Evolutionary conservation across 2,888 invertebrate genomes (phyloP), one percentile per base, ranked within the genome.

Genomic region (Stomorhina lunata): DNA sequence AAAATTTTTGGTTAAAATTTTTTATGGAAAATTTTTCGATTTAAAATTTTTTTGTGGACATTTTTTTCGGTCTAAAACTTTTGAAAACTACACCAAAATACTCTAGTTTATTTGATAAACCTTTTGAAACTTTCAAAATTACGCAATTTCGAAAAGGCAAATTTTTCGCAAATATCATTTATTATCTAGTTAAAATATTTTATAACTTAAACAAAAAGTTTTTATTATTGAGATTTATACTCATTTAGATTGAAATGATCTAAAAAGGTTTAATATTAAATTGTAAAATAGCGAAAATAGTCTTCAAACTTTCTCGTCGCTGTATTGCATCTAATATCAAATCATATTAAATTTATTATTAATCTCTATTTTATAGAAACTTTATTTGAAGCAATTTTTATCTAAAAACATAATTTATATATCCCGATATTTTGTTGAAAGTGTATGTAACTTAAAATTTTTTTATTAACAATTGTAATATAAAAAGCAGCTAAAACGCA

Each of bases 401-500:
- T 10, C 10, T 37, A 40, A 15, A 17, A 7, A 43, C 6, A 17
- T 17, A 15, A 12, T 43, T 43, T 15, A n/a, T n/a, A n/a, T n/a
- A n/a, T n/a, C n/a, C n/a, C n/a, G n/a, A n/a, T 43, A 7, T 17
- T 40, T 15, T 40, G 9, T 43, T 43, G 17, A 17, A 17, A 17
- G 9, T 43, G 15, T 17, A 5, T 43, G 43, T 43, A 43, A 43
- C 12, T 63, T 45, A n/a, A 27, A 37, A 59, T 68, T 43, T 6
- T 68, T 34, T 71, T 57, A 20, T 17, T 20, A 61, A 50, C 29
- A 40, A n/a, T 59, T 80, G 79, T 80, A 80, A 80, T 59, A 72
- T 80, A 80, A 37, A 27, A 66, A 78, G 53, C 45, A 72, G 65
- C 72, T 79, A 66, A 37, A 25, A 63, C 27, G 65, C 72, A 79